A percentile compares a stretch with the other conserved stretches of the same genome.
Conservation (phyloP, 2,113 vertebrate genomes). For the Menura novaehollandiae region DNA sequence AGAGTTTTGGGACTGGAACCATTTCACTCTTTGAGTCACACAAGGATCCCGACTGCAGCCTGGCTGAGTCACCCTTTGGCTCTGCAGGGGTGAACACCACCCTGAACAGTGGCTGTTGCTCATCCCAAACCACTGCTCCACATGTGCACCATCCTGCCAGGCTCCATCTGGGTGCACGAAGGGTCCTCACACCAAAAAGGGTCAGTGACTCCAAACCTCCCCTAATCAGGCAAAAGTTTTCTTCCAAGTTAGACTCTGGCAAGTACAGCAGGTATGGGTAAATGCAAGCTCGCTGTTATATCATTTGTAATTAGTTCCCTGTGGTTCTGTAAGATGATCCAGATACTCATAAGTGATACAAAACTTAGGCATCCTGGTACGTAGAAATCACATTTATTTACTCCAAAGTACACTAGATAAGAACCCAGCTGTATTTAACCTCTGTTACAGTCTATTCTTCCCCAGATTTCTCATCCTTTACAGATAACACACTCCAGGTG, state of each 20-base stretch:
- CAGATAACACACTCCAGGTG: background rate
- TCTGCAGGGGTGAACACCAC: background rate
- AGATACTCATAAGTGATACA: background rate
- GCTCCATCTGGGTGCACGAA: rapidly evolving
- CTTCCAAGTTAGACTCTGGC: background rate
- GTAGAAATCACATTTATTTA: background rate
- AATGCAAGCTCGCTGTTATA: background rate
- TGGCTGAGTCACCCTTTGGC: background rate
- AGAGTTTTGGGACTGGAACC: background rate
- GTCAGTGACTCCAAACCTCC: background rate
- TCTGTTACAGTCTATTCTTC: background rate
- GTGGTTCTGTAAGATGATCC: background rate
- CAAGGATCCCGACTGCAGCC: background rate
- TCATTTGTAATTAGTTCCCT: background rate
- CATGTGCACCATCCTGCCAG: rapidly evolving
- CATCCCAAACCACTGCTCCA: background rate
- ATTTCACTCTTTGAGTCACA: background rate
- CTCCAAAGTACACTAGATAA: background rate
- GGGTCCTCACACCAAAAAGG: background rate
- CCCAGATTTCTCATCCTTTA: background rate
- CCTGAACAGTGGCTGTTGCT: background rate
- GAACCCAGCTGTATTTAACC: background rate
- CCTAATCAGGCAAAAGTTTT: background rate
- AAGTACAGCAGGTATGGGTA: background rate
- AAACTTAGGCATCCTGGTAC: background rate